phyloP scores from a whole-genome alignment of 2,888 invertebrate genomes.

The Lepetodrilus schrolli region DNA sequence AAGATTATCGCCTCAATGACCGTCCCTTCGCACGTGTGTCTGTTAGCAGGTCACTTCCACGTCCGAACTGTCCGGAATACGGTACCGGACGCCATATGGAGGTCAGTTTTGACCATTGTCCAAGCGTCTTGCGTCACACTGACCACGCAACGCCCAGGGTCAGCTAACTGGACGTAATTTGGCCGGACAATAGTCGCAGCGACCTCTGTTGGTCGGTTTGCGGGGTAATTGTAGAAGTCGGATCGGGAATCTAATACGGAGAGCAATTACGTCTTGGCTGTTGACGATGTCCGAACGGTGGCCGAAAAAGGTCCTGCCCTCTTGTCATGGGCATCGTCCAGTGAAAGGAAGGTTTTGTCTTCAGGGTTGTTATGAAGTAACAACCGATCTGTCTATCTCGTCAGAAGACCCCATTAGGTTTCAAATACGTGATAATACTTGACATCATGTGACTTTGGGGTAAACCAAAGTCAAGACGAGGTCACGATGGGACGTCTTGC shows the following conservation, averaged over 20 bases:
- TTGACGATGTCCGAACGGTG: neutral
- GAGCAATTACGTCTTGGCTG: neutral
- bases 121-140: neutral
- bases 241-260: neutral
- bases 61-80: neutral
- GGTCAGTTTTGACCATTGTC: neutral
- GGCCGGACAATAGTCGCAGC: neutral
- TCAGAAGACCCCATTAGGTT: neutral
- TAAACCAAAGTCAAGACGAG: neutral
- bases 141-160: neutral
- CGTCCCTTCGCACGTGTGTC: neutral
- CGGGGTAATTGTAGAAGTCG: neutral
- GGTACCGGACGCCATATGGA: constrained; percentile 6
- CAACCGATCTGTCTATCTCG: constrained; percentile 1
- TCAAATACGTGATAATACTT: neutral
- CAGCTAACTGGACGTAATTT: constrained; percentile 13
- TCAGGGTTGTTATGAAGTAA: neutral
- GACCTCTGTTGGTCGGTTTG: neutral
- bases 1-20: neutral
- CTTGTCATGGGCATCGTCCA: neutral
- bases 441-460: neutral
- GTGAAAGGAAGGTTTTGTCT: constrained; percentile 10
- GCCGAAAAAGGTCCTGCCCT: constrained; percentile 2
- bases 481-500: neutral
- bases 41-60: constrained; percentile 3